Conservation (phyloP, 2,888 invertebrate species). For the Adela reaumurella region DNA sequence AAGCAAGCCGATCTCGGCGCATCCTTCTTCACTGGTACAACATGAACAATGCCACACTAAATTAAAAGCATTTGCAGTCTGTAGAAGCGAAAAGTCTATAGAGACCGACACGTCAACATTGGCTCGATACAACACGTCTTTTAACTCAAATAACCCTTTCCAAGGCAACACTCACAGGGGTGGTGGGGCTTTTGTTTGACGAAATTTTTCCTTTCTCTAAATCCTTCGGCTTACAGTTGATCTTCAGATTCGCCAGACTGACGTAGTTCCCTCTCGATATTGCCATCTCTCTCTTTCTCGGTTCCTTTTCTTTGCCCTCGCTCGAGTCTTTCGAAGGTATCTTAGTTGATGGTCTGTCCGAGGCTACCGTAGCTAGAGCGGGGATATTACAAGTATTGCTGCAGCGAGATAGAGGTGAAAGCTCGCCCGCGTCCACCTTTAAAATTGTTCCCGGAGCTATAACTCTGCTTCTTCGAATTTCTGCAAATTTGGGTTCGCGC, state of each 20-base stretch:
- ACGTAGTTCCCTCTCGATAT: slow-evolving; percentile 47
- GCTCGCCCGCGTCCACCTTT: slow-evolving; percentile 12
- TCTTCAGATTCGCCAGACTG: slow-evolving; percentile 43
- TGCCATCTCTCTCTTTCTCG: slow-evolving; percentile 26
- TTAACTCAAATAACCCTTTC: slow-evolving; percentile 34
- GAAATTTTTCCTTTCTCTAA: slow-evolving; percentile 13
- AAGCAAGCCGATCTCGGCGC: too few species aligned
- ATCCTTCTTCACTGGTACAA: too few species aligned
- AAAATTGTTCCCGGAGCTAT: slow-evolving; percentile 18
- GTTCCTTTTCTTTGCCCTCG: slow-evolving; percentile 9
- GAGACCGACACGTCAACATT: too few species aligned
- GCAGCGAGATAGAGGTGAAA: slow-evolving; percentile 19
- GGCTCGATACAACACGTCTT: too few species aligned
- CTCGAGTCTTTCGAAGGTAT: not conserved
- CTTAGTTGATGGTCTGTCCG: not conserved
- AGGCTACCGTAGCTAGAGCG: slow-evolving; percentile 16
- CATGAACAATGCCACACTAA: too few species aligned
- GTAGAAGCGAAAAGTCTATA: too few species aligned
- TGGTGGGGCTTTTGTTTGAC: not conserved
- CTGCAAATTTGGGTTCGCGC: slow-evolving; percentile 17
- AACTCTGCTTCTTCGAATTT: slow-evolving; percentile 28
- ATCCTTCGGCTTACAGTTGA: slow-evolving; percentile 27
- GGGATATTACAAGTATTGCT: slow-evolving; percentile 17
- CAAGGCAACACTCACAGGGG: slow-evolving; percentile 16
- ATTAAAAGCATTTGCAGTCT: too few species aligned